Evolutionary conservation across 2,888 invertebrate species (phyloP), one percentile per base, ranked within the genome.

Genomic region (Sarcophaga subvicina): DNA sequence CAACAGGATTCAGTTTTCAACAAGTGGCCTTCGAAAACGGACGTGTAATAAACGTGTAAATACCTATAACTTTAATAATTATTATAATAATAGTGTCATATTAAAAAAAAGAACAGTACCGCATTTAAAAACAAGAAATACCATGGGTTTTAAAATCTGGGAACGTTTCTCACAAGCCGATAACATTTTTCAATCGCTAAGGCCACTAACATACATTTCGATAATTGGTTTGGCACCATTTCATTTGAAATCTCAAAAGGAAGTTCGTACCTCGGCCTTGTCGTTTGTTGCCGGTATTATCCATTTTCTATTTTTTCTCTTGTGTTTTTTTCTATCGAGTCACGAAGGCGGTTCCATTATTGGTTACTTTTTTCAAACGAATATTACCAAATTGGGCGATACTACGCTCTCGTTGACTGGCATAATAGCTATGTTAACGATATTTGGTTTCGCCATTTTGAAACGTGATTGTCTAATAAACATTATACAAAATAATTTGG

Each of bases 301-400:
- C 37, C 93, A 93, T 83, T 92, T 91, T 64, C 63, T 90, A 4
- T 92, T 93, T 77, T 93, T 92, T 66, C 89, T 91, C 1, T 27
- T 91, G 45, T 93, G 92, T 62, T 91, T 92, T 27, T 90, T 90
- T 11, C 85, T 90, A 12, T 92, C 93, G 0, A 82, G 90, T 3
- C 78, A 71, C 25, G 92, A 92, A 80, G 90, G 91, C 0, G 93
- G 92, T 69, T 93, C 92, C 67, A 92, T 93, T 37, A 93, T 93
- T 66, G 92, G 93, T 25, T 93, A 93, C 84, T 93, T 93, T 85
- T 93, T 93, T 72, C 92, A 93, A 82, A 93, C 93, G 3, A 92
- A 92, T 70, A 92, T 93, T 2, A 93, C 93, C 3, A 90, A 92
- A 6, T 54, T 93, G 85, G 92, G 93, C 72, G 93, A 93, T 83